Conservation (phyloP, 1,140 invertebrate species). For the Oedothorax gibbosus region DNA sequence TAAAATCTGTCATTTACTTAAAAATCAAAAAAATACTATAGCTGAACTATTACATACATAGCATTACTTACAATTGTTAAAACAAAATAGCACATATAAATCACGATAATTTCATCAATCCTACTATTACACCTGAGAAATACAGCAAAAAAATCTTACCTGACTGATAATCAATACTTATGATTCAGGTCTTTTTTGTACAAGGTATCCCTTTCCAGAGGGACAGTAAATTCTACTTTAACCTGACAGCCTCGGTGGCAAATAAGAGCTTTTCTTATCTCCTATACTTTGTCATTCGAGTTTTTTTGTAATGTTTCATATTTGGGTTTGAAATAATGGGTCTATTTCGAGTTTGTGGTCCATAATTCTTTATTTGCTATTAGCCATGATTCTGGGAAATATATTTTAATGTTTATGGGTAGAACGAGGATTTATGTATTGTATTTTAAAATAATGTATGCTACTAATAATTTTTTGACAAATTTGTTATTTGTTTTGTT, state of each 20-base stretch:
- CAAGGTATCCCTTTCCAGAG: slow-evolving; percentile 31
- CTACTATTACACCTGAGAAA: background rate
- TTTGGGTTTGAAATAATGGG: background rate
- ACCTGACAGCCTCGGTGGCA: background rate
- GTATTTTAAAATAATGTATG: too few species aligned
- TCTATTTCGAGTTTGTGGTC: background rate
- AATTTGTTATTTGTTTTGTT: too few species aligned
- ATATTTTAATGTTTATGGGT: too few species aligned
- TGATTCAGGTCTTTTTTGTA: slow-evolving; percentile 9
- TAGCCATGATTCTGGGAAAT: too few species aligned
- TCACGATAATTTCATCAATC: background rate
- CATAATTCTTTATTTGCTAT: too few species aligned
- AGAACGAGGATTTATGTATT: too few species aligned
- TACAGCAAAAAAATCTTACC: background rate
- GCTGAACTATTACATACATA: background rate
- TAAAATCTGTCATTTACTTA: too few species aligned
- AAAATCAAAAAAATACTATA: too few species aligned
- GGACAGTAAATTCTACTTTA: slow-evolving; percentile 34
- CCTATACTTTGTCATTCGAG: background rate
- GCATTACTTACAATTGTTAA: background rate
- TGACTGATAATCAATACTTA: slow-evolving; percentile 45
- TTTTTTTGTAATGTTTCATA: slow-evolving; percentile 3
- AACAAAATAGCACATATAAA: too few species aligned
- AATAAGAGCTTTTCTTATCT: background rate
- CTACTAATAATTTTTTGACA: too few species aligned